These are phyloP conservation scores for Lycocerus yunnanus DNA, from an alignment of 2,888 invertebrate species.

Conservation along the genomic window DNA sequence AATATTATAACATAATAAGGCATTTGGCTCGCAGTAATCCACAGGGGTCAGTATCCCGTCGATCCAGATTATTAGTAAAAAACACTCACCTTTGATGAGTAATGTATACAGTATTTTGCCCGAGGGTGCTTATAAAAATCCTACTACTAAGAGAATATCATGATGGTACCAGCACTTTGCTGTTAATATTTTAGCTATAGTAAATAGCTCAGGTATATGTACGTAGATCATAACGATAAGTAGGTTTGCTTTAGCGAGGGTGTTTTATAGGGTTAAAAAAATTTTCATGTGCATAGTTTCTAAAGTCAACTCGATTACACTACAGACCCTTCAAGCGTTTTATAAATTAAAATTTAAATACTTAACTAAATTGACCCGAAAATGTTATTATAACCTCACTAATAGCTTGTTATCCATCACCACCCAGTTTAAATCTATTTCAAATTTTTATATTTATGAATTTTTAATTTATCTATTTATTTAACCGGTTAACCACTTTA, in stretches of 20 bases:
- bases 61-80: constrained; percentile 36
- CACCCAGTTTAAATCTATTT: background rate
- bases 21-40: constrained; percentile 25
- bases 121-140: constrained; percentile 26
- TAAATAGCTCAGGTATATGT: constrained; percentile 28
- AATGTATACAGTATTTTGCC: constrained; percentile 32
- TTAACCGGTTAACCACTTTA: background rate
- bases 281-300: background rate
- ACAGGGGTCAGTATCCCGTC: constrained; percentile 39
- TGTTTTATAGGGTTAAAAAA: constrained; percentile 10
- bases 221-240: constrained; percentile 33
- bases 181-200: constrained; percentile 34
- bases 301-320: background rate
- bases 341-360: background rate
- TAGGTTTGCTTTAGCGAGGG: constrained; percentile 30
- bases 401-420: background rate
- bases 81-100: constrained; percentile 41
- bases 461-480: background rate
- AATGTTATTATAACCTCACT: background rate
- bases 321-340: background rate
- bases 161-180: constrained; percentile 41
- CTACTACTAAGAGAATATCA: constrained; percentile 29
- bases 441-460: background rate
- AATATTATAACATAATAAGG: constrained; percentile 23
- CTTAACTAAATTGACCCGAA: background rate